Conservation (phyloP, 2,113 vertebrate species). For the Ellobius talpinus region DNA sequence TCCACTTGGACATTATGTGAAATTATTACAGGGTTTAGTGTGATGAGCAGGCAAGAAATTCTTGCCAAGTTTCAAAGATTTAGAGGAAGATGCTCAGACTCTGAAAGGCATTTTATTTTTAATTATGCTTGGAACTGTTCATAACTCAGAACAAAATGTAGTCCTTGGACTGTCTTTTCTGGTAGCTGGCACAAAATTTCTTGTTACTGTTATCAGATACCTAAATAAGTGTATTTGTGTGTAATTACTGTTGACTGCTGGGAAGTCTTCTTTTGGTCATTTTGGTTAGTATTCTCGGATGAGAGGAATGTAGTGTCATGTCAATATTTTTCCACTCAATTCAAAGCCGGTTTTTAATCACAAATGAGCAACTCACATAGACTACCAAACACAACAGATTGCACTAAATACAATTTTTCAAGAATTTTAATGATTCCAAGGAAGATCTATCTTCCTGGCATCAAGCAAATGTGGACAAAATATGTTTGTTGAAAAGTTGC, state of each 20-base stretch:
- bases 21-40: constrained; percentile 7
- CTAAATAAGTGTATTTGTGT: constrained; percentile 22
- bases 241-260: neutral
- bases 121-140: constrained; percentile 45
- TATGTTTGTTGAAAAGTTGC: neutral
- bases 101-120: constrained; percentile 22
- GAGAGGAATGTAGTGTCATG: neutral
- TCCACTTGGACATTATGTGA: neutral
- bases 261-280: neutral
- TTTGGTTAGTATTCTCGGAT: neutral
- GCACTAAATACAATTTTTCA: neutral
- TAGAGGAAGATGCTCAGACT: neutral
- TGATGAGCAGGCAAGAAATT: constrained; percentile 19
- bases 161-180: constrained; percentile 33
- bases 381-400: neutral
- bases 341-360: constrained; percentile 31
- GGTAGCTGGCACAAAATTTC: neutral
- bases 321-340: constrained; percentile 29
- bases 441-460: neutral
- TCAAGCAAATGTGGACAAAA: neutral
- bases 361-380: neutral
- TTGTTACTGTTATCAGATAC: constrained; percentile 41
- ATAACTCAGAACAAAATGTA: constrained; percentile 47
- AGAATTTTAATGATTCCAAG: neutral
- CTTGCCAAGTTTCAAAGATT: constrained; percentile 41